Base-by-base conservation (phyloP, 1,140 invertebrate genomes). In the Probaryconus sp. region DNA sequence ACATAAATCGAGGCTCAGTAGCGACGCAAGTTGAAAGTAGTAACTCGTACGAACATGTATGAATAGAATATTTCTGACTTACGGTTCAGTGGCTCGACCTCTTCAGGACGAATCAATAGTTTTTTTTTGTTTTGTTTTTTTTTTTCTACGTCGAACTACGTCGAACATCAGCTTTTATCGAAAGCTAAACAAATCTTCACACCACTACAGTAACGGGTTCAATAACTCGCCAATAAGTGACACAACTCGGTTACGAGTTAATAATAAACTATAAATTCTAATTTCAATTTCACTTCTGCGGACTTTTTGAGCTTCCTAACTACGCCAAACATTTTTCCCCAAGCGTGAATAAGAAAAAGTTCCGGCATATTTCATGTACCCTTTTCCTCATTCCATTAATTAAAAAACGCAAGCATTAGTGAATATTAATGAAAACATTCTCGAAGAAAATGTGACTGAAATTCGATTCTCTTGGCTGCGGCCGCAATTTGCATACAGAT, bases 1-100 rank as follows among this genome's bases (percentile, higher is more conserved):
- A 81, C 81, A 82, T 84, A 81, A 83, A 84, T 83, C 68, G 77
- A 77, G 74, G 33, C 77, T 68, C 35, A 42, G 21, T 40, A 35
- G 28, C 67, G 67, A 58, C 68, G 21, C 40, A 21, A 60, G 37
- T 58, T 78, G 81, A 80, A 73, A 79, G 73, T 43, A 75, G 56
- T 61, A 58, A 48, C 55, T 70, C 42, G 55, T 60, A 48, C 16
- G 64, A 69, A 61, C 47, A 64, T 68, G 51, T 65, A 56, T 48
- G 64, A 72, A 77, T 72, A 30, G 21, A 45, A 79, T 79, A 80
- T 76, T 77, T 70, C 76, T 74, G 58, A 77, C 65, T 81, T 79
- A 43, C 67, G 43, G 40, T 33, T 43, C 60, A 56, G 65, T 69
- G 71, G 37, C 35, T 67, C 40, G 58, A 69, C 55, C 13, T 77